Evolutionary conservation across 2,888 invertebrate species (phyloP), one percentile per base, ranked within the genome.

Genomic region (Elaeidobius kamerunicus): DNA sequence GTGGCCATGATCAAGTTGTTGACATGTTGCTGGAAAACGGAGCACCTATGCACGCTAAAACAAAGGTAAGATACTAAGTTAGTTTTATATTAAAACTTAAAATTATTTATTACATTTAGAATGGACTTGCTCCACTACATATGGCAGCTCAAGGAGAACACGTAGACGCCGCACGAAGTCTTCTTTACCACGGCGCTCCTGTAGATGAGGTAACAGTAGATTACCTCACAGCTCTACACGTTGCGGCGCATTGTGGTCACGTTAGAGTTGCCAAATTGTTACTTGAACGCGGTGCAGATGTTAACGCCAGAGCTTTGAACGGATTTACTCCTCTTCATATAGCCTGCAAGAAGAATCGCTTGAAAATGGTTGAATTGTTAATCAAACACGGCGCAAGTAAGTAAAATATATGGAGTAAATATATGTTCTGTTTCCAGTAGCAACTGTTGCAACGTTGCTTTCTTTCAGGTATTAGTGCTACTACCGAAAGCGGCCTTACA

Each of bases 81-180:
- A n/a, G n/a, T n/a, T n/a, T n/a, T n/a, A n/a, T n/a, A n/a, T n/a
- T n/a, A n/a, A n/a, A n/a, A n/a, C n/a, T n/a, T n/a, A n/a, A n/a
- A n/a, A n/a, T n/a, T n/a, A n/a, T n/a, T n/a, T n/a, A n/a, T n/a
- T n/a, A n/a, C n/a, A n/a, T n/a, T n/a, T 71, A 87, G 84, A 91
- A 91, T 69, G 91, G 97, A 11, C 77, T 98, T 61, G 91, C 95
- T n/a, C 95, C 97, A 32, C 79, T 98, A 61, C 98, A 98, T 76
- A 98, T 98, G 97, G 92, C 97, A 55, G 92, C 95, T 44, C 97
- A 98, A 75, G 98, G 98, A 57, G 97, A 99, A 75, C 97, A 98
- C 73, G 94, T 96, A 60, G 95, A 96, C 73, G 93, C 95, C 54
- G 97, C 97, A 3, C 81, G 93, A 46, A 88, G 94, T 43, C 79